A percentile compares a stretch with the other conserved stretches of the same genome.
Conservation (phyloP, 2,888 invertebrate species). For the Barypeithes pellucidus region DNA sequence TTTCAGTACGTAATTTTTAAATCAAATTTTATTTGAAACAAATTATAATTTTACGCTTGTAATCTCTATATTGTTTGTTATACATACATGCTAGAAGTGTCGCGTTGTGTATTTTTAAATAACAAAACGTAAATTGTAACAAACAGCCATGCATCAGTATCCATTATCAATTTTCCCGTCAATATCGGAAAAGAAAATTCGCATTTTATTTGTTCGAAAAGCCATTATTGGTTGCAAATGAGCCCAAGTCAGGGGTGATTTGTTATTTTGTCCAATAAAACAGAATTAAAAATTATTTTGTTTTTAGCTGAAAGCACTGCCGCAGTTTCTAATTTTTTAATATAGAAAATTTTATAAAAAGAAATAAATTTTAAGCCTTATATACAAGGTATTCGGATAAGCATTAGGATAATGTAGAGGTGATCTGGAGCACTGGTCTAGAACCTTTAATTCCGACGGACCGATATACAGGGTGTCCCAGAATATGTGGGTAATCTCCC, state of each 20-base stretch:
- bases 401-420: too few relatives aligned
- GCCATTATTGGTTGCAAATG: conserved; percentile 24
- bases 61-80: too few relatives aligned
- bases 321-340: background rate
- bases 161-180: conserved; percentile 3
- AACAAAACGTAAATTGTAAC: background rate
- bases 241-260: conserved; percentile 26
- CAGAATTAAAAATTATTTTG: background rate
- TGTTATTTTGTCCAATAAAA: conserved; percentile 23
- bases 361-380: background rate
- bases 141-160: conserved; percentile 5
- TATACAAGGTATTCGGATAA: too few relatives aligned
- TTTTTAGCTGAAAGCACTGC: background rate
- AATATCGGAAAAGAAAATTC: conserved; percentile 8
- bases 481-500: too few relatives aligned
- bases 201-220: background rate
- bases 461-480: too few relatives aligned
- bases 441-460: too few relatives aligned
- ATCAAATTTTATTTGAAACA: too few relatives aligned
- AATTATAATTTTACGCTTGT: too few relatives aligned
- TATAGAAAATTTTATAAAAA: background rate
- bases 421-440: too few relatives aligned
- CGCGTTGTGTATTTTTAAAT: conserved; percentile 5
- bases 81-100: background rate
- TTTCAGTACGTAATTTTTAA: too few relatives aligned